Conservation (phyloP, 2,113 vertebrate species). For the Chamaetylas fuelleborni region DNA sequence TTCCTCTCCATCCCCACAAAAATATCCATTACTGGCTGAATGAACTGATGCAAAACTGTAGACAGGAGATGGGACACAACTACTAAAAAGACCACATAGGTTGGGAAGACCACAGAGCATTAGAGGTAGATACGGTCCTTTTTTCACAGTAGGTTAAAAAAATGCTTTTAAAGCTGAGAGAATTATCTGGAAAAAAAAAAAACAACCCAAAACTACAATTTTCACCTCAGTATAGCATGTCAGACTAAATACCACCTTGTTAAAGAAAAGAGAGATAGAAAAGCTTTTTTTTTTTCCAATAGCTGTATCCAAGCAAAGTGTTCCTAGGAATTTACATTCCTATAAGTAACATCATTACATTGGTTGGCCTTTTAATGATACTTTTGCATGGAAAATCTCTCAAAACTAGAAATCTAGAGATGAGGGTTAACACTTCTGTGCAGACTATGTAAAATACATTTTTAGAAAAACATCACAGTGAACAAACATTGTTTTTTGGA, state of each 20-base stretch:
- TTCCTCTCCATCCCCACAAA: background rate
- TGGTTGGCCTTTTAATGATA: background rate
- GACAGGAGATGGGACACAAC: background rate
- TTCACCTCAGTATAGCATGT: background rate
- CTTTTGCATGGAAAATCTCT: background rate
- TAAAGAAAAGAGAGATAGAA: background rate
- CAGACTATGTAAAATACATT: background rate
- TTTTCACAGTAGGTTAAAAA: background rate
- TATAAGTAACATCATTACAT: background rate
- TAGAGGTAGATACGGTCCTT: background rate
- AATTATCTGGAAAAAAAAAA: background rate
- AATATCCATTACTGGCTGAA: background rate
- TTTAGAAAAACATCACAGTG: background rate
- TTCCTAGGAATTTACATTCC: background rate
- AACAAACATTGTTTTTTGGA: accelerated
- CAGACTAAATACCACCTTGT: background rate
- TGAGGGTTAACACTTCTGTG: background rate
- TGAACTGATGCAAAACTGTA: background rate
- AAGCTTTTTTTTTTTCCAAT: background rate
- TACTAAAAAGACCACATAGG: background rate
- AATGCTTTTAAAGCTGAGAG: background rate
- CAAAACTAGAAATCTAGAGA: background rate
- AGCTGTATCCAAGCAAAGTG: background rate
- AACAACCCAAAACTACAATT: background rate
- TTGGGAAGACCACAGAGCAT: background rate